phyloP scores from a whole-genome alignment of 2,888 invertebrate genomes.

The Linnaemya vulpina region DNA sequence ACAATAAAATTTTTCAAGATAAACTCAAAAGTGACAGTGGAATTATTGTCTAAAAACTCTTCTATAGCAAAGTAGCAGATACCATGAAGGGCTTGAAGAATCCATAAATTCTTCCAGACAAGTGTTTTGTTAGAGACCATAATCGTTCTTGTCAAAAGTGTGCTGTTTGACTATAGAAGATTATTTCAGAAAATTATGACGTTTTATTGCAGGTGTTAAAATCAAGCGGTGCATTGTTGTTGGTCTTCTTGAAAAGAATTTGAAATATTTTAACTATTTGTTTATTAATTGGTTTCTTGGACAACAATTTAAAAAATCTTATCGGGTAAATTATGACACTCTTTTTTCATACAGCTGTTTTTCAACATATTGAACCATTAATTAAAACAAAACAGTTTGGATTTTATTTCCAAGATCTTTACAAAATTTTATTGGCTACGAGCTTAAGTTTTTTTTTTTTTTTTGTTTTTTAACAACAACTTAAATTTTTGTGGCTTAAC shows the following conservation, averaged over 20 bases:
- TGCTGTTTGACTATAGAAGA: not conserved
- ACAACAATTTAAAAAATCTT: not conserved
- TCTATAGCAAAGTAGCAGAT: not conserved
- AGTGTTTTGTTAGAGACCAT: not conserved
- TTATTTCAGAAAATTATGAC: constrained; percentile 1
- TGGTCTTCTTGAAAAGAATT: not conserved
- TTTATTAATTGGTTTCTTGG: not conserved
- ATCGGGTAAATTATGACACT: not conserved
- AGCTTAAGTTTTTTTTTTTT: not conserved
- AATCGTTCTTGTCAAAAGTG: not conserved
- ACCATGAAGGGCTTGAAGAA: not conserved
- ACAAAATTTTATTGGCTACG: not conserved
- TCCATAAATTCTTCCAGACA: not conserved
- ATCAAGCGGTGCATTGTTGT: not conserved
- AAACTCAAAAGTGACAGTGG: constrained; percentile 3
- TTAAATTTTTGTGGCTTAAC: not conserved
- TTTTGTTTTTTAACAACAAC: not conserved
- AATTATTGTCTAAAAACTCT: not conserved
- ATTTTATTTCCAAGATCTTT: not conserved
- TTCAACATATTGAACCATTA: not conserved
- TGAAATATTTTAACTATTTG: not conserved
- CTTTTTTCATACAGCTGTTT: not conserved
- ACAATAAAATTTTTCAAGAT: not conserved
- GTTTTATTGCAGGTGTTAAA: constrained; percentile 17
- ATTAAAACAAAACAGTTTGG: not conserved